Evolutionary conservation across 64 coral and sea anemone genomes (phyloP), one percentile per base, ranked within the genome.

Genomic region (Exaiptasia diaphana): DNA sequence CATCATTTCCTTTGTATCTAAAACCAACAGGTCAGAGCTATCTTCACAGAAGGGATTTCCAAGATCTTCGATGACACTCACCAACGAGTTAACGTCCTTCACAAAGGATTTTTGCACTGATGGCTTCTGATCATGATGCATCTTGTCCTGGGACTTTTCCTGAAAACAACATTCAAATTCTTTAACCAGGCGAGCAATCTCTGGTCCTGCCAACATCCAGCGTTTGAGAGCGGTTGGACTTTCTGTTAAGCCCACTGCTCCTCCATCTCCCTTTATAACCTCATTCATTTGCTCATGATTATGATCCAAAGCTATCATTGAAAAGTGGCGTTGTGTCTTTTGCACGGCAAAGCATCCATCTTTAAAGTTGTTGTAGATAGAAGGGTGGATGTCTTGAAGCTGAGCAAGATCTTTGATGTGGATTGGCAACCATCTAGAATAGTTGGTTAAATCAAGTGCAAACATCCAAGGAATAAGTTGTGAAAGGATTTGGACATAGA

Each of bases 321-420:
- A 89, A 64, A 89, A 89, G 33, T 53, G 49, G 12, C 77, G 27
- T 50, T 81, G 64, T 4, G 86, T 89, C 53, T 89, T 89, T 4
- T 27, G 54, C 40, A 90, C 77, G 12, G 75, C 78, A 67, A 90
- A 90, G 38, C 11, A 44, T 28, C 71, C 71, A 0, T 75, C 3
- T 17, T 21, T 21, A 33, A 75, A 44, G 1, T 24, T 20, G 4
- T 41, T 22, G 14, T 24, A 24, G 25, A 44, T 22, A n/a, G 36
- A 29, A 3, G 71, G 43, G 0, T 15, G 12, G 14, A 17, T 42
- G 4, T 49, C 15, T 50, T 82, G 39, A 52, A 82, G 79, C 49
- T n/a, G 12, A 35, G 20, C 20, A 52, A 82, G 59, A 12, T 81
- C 59, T 28, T 33, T 46, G 8, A 82, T 24, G 29, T 82, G 79